Percentiles rank a stretch among this genome's conserved stretches.
Evolutionary conservation across 2,888 invertebrate species (phyloP).

Genomic region (Neuroscelio doddi): DNA sequence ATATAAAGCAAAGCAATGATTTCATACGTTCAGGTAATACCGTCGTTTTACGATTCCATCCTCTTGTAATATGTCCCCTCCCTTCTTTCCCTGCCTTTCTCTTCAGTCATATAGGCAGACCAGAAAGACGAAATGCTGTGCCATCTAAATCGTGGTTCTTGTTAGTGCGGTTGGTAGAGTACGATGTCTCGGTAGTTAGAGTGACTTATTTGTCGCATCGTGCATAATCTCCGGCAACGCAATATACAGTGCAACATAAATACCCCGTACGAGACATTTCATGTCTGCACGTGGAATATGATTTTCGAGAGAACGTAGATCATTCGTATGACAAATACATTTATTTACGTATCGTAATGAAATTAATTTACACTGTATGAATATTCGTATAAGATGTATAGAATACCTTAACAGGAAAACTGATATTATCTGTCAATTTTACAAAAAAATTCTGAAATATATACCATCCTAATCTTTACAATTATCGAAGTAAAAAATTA

Average conservation of each 20-base stretch:
- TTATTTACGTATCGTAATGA: too few species aligned
- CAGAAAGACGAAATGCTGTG: conserved; percentile 23
- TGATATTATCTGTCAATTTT: too few species aligned
- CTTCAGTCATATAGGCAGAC: conserved; percentile 18
- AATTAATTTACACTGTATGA: too few species aligned
- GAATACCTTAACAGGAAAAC: too few species aligned
- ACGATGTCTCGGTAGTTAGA: conserved; percentile 39
- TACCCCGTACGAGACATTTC: conserved; percentile 19
- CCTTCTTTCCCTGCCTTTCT: conserved; percentile 13
- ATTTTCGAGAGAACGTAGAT: conserved; percentile 6
- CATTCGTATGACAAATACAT: too few species aligned
- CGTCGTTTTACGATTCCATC: conserved; percentile 5
- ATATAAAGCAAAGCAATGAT: not conserved
- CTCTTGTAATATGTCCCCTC: conserved; percentile 10
- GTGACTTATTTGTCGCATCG: conserved; percentile 48
- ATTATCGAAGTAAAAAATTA: too few species aligned
- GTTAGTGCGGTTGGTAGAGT: conserved; percentile 53
- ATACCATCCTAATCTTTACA: too few species aligned
- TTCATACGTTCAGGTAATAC: not conserved
- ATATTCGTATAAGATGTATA: too few species aligned
- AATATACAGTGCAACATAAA: conserved; percentile 28
- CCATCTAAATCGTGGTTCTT: conserved; percentile 56
- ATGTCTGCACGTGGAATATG: conserved; percentile 2
- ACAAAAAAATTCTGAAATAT: too few species aligned
- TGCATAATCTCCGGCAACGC: conserved; percentile 47